phyloP scores from a whole-genome alignment of 2,888 invertebrate species.

The Meandrusa payeni region DNA sequence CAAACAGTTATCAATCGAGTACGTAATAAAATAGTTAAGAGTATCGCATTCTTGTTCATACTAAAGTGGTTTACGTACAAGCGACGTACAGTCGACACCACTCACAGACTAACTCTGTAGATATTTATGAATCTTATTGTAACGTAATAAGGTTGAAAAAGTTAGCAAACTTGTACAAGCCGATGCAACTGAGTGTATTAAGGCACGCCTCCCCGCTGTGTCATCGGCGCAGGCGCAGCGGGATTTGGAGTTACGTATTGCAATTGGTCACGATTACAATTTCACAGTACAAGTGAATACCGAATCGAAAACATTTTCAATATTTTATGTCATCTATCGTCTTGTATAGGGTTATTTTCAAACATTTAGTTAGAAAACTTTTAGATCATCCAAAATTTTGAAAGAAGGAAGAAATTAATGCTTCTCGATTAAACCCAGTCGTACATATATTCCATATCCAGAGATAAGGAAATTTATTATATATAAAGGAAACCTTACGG shows the following conservation, averaged over 20 bases:
- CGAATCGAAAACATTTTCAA: constrained; percentile 38
- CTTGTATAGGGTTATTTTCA: not conserved
- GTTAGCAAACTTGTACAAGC: not conserved
- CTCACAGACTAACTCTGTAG: not conserved
- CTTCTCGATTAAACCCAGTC: no score
- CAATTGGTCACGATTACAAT: constrained; percentile 69
- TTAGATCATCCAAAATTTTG: no score
- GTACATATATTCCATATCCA: no score
- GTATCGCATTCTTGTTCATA: constrained; percentile 15
- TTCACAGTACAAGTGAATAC: constrained; percentile 57
- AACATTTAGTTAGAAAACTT: no score
- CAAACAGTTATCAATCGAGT: constrained; percentile 6
- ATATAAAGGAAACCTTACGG: no score
- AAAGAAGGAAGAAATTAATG: no score
- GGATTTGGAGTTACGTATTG: constrained; percentile 56
- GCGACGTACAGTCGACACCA: constrained; percentile 32
- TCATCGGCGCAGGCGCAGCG: constrained; percentile 50
- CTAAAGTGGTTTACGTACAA: constrained; percentile 16
- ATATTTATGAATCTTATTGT: not conserved
- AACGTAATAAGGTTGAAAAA: constrained; percentile 6
- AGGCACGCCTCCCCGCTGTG: constrained; percentile 53
- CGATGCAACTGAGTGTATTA: constrained; percentile 35
- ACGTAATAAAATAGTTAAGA: constrained; percentile 15
- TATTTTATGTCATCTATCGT: constrained; percentile 5
- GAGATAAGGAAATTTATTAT: no score